phyloP scores from a whole-genome alignment of 2,797 vertebrate genomes.

The Geotrypetes seraphini region DNA sequence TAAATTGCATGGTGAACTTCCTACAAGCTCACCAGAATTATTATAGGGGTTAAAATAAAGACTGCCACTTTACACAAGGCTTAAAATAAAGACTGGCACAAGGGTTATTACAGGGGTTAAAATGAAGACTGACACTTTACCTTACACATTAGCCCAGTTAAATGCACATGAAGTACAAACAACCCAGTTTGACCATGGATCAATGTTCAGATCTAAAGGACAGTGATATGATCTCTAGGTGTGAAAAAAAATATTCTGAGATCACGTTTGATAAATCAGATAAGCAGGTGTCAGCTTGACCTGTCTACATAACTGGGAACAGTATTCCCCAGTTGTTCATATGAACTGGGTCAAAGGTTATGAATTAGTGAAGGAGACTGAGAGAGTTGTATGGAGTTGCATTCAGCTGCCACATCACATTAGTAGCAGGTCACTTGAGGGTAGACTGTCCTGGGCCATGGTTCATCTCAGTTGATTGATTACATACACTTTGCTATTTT shows the following conservation, averaged over 20 bases:
- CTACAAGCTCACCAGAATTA: too few relatives aligned
- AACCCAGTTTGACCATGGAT: too few relatives aligned
- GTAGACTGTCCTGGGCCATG: constrained; percentile 41
- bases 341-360: constrained; percentile 65
- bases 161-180: too few relatives aligned
- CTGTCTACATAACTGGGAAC: constrained; percentile 43
- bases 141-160: too few relatives aligned
- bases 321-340: constrained; percentile 44
- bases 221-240: constrained; percentile 45
- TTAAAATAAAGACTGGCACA: too few relatives aligned
- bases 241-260: constrained; percentile 51
- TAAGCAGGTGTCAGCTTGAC: constrained; percentile 59
- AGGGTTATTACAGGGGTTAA: too few relatives aligned
- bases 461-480: constrained; percentile 34
- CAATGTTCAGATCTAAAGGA: constrained; percentile 29
- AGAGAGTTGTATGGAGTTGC: constrained; percentile 66
- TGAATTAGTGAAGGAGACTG: constrained; percentile 76
- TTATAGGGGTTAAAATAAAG: too few relatives aligned
- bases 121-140: too few relatives aligned
- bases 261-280: constrained; percentile 53
- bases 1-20: too few relatives aligned
- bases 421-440: constrained; percentile 60
- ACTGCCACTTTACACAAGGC: too few relatives aligned
- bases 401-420: constrained; percentile 74
- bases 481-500: too few relatives aligned